Evolutionary conservation across 2,113 vertebrate genomes (phyloP), one percentile per base, ranked within the genome.

Genomic region (Tachuris rubrigastra): DNA sequence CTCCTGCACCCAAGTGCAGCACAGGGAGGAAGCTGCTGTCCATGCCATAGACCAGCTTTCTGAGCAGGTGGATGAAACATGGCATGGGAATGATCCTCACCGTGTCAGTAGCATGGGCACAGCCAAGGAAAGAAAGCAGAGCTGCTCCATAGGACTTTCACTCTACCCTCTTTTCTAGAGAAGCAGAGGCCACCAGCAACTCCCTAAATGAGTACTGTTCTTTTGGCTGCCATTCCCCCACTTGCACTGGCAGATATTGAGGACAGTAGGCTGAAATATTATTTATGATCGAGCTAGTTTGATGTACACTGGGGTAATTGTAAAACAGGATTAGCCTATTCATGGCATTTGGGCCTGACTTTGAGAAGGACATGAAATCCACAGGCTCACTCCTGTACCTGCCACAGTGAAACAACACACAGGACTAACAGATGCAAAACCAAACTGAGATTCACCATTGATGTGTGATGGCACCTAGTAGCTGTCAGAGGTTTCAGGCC

Each of bases 241-340:
- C 16, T 37, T 33, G 23, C 47, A 3, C 18, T 33, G 35, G 12
- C 37, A 78, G 10, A 52, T 3, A 67, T 17, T 11, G 47, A 55
- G 78, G 11, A 28, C 69, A 46, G 28, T 23, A 71, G 56, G 31
- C 3, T 87, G 18, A 49, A 65, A 15, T n/a, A 28, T 59, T 79
- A 37, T 47, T 77, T 58, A 76, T 0, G 0, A 18, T 25, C 27
- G 23, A 58, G 4, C 47, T 65, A 20, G 25, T 37, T 10, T 60
- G 63, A 41, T 33, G 25, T 74, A 84, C 42, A 21, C 8, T 1
- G 0, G 31, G 33, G 33, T 27, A 49, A 39, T 2, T 31, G 19
- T 14, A 56, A 77, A 77, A 44, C 9, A 19, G 50, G 81, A 80
- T 0, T 65, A 53, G 12, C 18, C 25, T 63, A 19, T 71, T 87